Percentiles rank a stretch among this genome's conserved stretches.
Evolutionary conservation across 2,113 vertebrate species (phyloP).

Genomic region (Tautogolabrus adspersus): DNA sequence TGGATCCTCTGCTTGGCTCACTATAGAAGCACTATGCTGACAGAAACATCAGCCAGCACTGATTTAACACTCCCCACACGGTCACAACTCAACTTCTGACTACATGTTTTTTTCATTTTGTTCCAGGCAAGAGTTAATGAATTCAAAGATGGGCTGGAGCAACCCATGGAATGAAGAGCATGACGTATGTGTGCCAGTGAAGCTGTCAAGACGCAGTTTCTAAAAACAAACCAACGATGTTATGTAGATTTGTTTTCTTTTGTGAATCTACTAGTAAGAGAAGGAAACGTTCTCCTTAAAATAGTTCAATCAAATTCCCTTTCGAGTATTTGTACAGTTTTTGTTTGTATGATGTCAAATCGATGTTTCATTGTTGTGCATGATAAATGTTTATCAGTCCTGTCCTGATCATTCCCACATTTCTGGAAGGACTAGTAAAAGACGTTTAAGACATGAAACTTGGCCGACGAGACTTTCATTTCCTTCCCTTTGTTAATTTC

Average conservation of each 20-base stretch:
- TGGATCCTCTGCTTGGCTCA: neutral
- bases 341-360: slow-evolving; percentile 27
- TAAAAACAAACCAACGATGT: neutral
- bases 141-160: slow-evolving; percentile 82
- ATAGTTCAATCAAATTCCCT: neutral
- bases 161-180: slow-evolving; percentile 84
- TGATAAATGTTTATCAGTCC: slow-evolving; percentile 1
- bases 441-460: slow-evolving; percentile 14
- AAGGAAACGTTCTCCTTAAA: neutral
- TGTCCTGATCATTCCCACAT: slow-evolving; percentile 15
- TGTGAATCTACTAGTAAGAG: neutral
- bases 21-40: neutral
- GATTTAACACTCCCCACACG: neutral
- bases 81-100: slow-evolving; percentile 3
- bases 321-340: slow-evolving; percentile 53
- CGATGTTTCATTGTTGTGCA: slow-evolving; percentile 8
- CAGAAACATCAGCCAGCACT: slow-evolving; percentile 1
- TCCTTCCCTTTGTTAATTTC: neutral
- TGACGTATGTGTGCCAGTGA: neutral
- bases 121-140: slow-evolving; percentile 85
- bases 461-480: neutral
- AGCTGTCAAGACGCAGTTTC: neutral
- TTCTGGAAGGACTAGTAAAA: slow-evolving; percentile 20
- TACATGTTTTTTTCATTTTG: slow-evolving; percentile 4
- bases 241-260: neutral